Percentiles rank a stretch among this genome's conserved stretches.
phyloP scores from a whole-genome alignment of 1,140 invertebrate species.

The Ctenoplectra terminalis region DNA sequence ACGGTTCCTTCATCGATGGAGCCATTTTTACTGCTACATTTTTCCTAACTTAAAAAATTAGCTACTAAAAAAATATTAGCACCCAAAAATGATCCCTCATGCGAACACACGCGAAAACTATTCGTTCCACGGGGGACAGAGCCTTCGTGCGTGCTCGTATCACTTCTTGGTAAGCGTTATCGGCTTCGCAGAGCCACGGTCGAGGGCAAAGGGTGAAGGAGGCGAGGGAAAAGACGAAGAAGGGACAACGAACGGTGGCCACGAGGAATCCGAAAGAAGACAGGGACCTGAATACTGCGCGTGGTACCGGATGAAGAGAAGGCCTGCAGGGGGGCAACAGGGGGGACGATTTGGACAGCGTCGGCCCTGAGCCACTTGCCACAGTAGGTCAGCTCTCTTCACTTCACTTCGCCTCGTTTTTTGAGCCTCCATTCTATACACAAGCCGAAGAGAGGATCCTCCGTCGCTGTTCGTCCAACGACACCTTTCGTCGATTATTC shows the following conservation, averaged over 20 bases:
- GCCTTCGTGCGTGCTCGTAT: neutral
- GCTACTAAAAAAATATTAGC: too few relatives aligned
- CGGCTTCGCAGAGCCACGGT: conserved; percentile 36
- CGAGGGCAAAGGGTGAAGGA: conserved; percentile 29
- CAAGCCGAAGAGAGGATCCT: conserved; percentile 37
- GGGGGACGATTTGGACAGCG: conserved; percentile 77
- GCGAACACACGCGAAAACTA: too few relatives aligned
- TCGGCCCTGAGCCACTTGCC: conserved; percentile 83
- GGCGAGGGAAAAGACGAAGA: neutral
- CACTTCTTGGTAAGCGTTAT: conserved; percentile 54
- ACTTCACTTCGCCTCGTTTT: conserved; percentile 77
- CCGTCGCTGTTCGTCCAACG: conserved; percentile 34
- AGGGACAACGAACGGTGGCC: neutral
- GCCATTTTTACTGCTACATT: too few relatives aligned
- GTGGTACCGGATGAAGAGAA: conserved; percentile 62
- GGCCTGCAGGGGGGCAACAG: conserved; percentile 36
- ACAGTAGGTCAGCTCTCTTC: conserved; percentile 79
- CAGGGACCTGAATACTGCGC: conserved; percentile 55
- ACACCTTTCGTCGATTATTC: conserved; percentile 14
- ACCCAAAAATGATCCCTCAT: neutral
- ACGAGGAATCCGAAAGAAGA: neutral
- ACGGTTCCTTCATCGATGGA: too few relatives aligned
- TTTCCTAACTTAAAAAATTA: too few relatives aligned
- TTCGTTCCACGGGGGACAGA: neutral
- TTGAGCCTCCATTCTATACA: conserved; percentile 72